phyloP scores from a whole-genome alignment of 1,140 invertebrate genomes.

The Ostrea edulis region DNA sequence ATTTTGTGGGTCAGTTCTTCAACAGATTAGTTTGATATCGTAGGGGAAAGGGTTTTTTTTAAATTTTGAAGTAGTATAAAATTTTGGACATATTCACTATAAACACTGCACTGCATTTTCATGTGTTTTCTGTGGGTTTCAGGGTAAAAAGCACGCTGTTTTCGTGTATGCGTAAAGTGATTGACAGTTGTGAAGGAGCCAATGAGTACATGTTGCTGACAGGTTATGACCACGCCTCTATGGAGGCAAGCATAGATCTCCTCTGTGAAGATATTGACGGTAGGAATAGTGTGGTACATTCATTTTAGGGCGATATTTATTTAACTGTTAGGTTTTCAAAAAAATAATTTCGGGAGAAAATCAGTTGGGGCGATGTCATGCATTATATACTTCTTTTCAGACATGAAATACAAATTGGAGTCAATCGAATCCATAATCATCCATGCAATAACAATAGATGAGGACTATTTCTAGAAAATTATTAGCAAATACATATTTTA shows the following conservation, averaged over 20 bases:
- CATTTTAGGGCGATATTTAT: too few relatives aligned
- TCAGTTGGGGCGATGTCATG: too few relatives aligned
- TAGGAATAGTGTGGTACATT: too few relatives aligned
- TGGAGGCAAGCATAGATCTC: constrained; percentile 55
- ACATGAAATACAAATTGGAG: not conserved
- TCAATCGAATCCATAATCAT: too few relatives aligned
- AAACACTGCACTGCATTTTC: not conserved
- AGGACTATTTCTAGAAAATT: not conserved
- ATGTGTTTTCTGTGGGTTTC: not conserved
- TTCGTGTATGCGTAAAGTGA: constrained; percentile 53
- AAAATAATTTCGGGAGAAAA: not conserved
- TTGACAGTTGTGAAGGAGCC: constrained; percentile 49
- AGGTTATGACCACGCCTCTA: constrained; percentile 56
- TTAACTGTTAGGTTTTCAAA: not conserved
- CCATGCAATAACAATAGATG: too few relatives aligned
- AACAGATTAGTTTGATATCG: not conserved
- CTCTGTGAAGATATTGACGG: constrained; percentile 56
- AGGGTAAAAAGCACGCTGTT: constrained; percentile 45
- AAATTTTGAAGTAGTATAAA: not conserved
- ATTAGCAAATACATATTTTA: not conserved
- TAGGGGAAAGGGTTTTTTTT: not conserved
- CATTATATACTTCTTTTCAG: too few relatives aligned
- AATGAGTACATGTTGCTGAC: constrained; percentile 52
- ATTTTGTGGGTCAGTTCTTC: constrained; percentile 50
- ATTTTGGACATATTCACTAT: not conserved